These are phyloP conservation scores for Carettochelys insculpta DNA, from an alignment of 2,113 vertebrate genomes.

Conservation along the genomic window DNA sequence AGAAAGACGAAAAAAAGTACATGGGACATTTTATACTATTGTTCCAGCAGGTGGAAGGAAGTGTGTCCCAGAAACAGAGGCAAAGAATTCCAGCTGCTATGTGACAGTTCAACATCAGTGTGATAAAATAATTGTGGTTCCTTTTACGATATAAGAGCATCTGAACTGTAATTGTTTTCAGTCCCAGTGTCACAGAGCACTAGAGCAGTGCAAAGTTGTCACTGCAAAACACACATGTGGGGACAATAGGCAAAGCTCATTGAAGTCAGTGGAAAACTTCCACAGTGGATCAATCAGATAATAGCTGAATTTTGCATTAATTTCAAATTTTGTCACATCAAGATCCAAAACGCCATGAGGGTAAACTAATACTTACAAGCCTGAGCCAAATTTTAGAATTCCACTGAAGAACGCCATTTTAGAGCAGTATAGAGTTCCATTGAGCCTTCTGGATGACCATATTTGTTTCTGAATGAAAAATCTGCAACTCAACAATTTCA, in stretches of 20 bases:
- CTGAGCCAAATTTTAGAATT: background rate
- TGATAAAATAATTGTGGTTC: background rate
- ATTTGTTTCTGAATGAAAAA: background rate
- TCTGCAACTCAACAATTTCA: background rate
- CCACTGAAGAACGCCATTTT: background rate
- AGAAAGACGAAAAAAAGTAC: background rate
- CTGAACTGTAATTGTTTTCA: background rate
- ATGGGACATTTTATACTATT: background rate
- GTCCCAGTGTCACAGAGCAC: background rate
- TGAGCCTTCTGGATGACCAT: background rate
- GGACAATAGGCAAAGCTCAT: fast-evolving
- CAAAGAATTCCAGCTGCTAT: fast-evolving
- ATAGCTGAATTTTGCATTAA: background rate
- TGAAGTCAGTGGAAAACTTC: fast-evolving
- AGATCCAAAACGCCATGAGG: background rate
- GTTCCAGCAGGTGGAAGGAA: background rate
- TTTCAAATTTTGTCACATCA: background rate
- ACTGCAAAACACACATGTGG: background rate
- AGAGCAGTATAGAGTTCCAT: background rate
- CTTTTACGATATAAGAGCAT: background rate
- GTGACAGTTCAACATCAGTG: background rate
- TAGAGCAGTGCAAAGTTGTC: background rate
- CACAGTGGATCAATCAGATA: background rate
- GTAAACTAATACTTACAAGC: background rate
- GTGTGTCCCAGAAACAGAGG: fast-evolving